Conservation (phyloP, 2,888 invertebrate species). For the Nephrotoma appendiculata region DNA sequence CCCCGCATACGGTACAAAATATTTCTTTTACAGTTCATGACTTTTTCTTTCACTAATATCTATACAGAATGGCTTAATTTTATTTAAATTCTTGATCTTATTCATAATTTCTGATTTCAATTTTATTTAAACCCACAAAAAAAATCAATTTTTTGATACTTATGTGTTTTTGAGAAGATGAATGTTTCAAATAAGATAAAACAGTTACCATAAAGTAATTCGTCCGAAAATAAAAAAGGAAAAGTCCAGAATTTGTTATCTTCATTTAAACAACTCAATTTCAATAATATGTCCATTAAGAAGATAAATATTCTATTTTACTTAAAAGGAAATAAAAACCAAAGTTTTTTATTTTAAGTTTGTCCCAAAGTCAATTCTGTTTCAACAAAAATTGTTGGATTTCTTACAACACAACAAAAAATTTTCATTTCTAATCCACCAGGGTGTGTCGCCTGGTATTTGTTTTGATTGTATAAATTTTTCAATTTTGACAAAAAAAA, state of each 20-base stretch:
- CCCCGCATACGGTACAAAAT: neutral
- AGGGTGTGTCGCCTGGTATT: neutral
- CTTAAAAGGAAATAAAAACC: neutral
- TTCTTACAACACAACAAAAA: neutral
- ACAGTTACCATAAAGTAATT: neutral
- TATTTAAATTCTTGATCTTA: neutral
- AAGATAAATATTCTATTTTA: neutral
- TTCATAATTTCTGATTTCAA: neutral
- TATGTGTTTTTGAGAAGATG: neutral
- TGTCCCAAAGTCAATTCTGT: neutral
- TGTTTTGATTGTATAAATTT: neutral
- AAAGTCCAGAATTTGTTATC: neutral
- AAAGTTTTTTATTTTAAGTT: neutral
- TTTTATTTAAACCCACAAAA: neutral
- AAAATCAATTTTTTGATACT: neutral
- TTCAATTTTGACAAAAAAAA: neutral
- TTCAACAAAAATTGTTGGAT: neutral
- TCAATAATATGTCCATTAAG: neutral
- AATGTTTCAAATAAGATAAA: neutral
- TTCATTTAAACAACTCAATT: neutral
- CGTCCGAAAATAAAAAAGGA: neutral
- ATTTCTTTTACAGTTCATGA: neutral
- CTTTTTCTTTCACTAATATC: neutral
- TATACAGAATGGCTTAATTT: neutral
- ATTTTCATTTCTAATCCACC: neutral